These are phyloP conservation scores for Astropecten irregularis DNA, from an alignment of 53 echinoderm and acorn worm species.

Conservation along the genomic window DNA sequence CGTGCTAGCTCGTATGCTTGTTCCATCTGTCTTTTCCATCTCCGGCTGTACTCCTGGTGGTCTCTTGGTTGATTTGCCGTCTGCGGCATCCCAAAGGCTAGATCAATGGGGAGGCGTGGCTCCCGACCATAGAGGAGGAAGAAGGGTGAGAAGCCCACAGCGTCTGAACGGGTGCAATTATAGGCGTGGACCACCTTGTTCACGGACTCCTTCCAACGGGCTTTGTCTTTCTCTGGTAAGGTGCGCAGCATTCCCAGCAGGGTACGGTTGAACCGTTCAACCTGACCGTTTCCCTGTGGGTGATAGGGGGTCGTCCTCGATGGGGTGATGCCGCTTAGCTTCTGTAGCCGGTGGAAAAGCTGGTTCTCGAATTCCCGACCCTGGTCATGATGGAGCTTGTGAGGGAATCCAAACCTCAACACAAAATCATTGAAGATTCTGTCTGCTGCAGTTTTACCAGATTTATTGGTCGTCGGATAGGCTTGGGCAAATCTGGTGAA, in stretches of 20 bases:
- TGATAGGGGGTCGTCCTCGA: too few relatives aligned
- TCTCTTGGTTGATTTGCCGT: neutral
- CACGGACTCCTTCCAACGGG: conserved; percentile 46
- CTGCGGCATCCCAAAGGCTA: too few relatives aligned
- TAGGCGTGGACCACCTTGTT: conserved; percentile 20
- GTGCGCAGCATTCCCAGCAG: conserved; percentile 59
- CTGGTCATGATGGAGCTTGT: conserved; percentile 40
- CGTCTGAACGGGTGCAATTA: too few relatives aligned
- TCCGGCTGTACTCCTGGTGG: neutral
- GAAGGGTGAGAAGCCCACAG: conserved; percentile 26
- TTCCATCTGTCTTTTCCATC: conserved; percentile 11
- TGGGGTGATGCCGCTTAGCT: conserved; percentile 66
- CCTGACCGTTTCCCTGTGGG: too few relatives aligned
- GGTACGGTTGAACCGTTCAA: conserved; percentile 69
- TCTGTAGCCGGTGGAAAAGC: conserved; percentile 55
- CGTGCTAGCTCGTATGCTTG: neutral
- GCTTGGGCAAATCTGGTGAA: too few relatives aligned
- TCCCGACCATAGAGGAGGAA: conserved; percentile 1
- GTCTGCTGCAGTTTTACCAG: conserved; percentile 46
- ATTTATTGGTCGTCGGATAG: too few relatives aligned
- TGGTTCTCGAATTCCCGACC: conserved; percentile 64
- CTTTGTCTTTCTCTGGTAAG: conserved; percentile 32
- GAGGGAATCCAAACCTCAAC: conserved; percentile 14
- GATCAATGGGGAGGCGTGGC: conserved; percentile 39
- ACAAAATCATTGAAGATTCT: conserved; percentile 37